Evolutionary conservation across 1,140 invertebrate species (phyloP).

Genomic region (Macrocentrus cingulum): DNA sequence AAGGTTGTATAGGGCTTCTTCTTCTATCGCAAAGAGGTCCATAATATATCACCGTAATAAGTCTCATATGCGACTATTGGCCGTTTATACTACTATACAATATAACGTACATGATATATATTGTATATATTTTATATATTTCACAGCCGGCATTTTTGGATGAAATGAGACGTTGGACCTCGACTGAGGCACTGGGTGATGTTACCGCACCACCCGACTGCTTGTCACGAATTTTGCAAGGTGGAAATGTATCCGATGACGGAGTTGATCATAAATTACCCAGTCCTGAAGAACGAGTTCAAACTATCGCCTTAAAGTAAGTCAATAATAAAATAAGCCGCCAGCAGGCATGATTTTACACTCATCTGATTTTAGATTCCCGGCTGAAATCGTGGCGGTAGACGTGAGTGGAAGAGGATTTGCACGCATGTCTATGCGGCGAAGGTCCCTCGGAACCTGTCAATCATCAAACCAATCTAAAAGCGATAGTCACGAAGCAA

Average conservation of each 20-base stretch:
- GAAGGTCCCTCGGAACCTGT: constrained; percentile 71
- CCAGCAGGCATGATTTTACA: too few relatives aligned
- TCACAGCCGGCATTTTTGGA: constrained; percentile 76
- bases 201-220: constrained; percentile 77
- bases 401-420: constrained; percentile 84
- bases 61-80: too few relatives aligned
- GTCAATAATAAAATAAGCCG: constrained; percentile 41
- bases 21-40: constrained; percentile 14
- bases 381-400: constrained; percentile 81
- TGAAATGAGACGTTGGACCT: constrained; percentile 81
- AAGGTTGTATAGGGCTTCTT: constrained; percentile 41
- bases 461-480: constrained; percentile 61
- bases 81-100: too few relatives aligned
- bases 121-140: constrained; percentile 21
- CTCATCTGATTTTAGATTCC: too few relatives aligned
- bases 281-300: constrained; percentile 79
- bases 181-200: constrained; percentile 78
- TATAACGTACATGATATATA: too few relatives aligned
- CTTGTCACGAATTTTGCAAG: constrained; percentile 59
- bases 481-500: constrained; percentile 25
- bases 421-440: constrained; percentile 79
- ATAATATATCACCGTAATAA: not conserved
- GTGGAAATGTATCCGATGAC: constrained; percentile 65
- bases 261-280: constrained; percentile 79
- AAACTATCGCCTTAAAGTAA: constrained; percentile 78